Evolutionary conservation across 2,888 invertebrate genomes (phyloP), one percentile per base, ranked within the genome.

Genomic region (Melanargia galathea): DNA sequence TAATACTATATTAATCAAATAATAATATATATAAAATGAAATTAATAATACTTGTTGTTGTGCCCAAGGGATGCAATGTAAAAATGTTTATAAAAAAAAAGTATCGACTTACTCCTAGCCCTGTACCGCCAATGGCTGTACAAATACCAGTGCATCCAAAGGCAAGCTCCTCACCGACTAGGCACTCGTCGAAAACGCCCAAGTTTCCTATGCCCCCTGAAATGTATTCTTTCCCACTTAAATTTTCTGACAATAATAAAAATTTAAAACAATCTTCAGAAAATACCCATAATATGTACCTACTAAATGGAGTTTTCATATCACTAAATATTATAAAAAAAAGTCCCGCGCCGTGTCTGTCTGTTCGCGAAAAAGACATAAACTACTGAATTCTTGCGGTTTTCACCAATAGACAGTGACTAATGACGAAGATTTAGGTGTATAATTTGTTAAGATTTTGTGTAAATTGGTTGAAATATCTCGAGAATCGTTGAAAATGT

Each of bases 121-220:
- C 62, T 11, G 70, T 65, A 55, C 76, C 75, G 56, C 81, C 72
- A 49, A 83, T 66, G 11, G 82, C 83, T 40, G 82, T 81, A 62
- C 91, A 86, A 24, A 93, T 85, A 46, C 93, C 95, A 38, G 93
- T 90, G 77, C 95, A 95, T 24, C 93, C 95, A 75, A 93, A 95
- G 0, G 93, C 91, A 24, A 94, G 72, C 73, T 94, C 93, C 75
- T 94, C 94, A 45, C 87, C 87, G 48, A 93, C 79, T 46, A 94
- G 2, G 92, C 92, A 92, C 60, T 85, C 82, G 70, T 94, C 93
- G 74, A 94, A 83, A 43, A 90, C 86, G 62, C 91, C 88, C 71
- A 93, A 78, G 62, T 91, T 93, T 70, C 75, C 74, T 45, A 71
- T 80, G 30, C 95, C 95, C 76, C 86, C 86, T 86, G 86, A 62